Percentiles rank a stretch among this genome's conserved stretches.
These are phyloP conservation scores for Sus cebifrons DNA, from an alignment of 2,797 vertebrate genomes.

Conservation along the genomic window DNA sequence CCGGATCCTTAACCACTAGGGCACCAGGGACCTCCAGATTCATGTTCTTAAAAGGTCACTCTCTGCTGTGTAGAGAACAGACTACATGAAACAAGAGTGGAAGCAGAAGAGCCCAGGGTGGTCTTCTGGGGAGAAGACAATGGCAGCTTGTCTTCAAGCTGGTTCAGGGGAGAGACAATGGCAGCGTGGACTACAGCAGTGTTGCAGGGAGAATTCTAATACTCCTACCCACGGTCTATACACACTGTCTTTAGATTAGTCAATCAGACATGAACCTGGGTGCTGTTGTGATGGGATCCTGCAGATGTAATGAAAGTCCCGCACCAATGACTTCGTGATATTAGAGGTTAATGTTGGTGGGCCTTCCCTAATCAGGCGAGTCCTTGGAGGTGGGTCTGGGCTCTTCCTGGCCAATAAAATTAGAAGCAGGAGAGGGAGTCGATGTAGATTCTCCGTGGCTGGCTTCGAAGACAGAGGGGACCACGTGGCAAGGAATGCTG, in stretches of 20 bases:
- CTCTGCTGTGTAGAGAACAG: neutral
- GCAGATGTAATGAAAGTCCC: neutral
- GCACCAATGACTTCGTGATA: neutral
- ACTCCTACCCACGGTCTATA: too few species aligned
- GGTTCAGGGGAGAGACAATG: neutral
- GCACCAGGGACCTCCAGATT: neutral
- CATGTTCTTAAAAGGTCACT: neutral
- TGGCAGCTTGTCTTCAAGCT: neutral
- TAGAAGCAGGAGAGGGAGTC: neutral
- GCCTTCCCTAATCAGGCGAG: neutral
- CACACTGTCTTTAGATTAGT: neutral
- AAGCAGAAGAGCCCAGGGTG: neutral
- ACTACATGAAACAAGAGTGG: neutral
- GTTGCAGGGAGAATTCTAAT: neutral
- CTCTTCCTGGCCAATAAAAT: constrained; percentile 45
- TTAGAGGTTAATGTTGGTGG: neutral
- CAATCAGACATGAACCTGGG: neutral
- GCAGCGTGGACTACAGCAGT: neutral
- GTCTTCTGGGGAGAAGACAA: neutral
- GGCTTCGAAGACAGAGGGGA: neutral
- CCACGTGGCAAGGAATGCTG: neutral
- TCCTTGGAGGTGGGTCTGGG: neutral
- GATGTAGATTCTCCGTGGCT: neutral
- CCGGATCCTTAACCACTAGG: too few species aligned
- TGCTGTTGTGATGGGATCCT: neutral